Evolutionary conservation across 2,888 invertebrate species (phyloP), one percentile per base, ranked within the genome.

Genomic region (Asteroscopus sphinx): DNA sequence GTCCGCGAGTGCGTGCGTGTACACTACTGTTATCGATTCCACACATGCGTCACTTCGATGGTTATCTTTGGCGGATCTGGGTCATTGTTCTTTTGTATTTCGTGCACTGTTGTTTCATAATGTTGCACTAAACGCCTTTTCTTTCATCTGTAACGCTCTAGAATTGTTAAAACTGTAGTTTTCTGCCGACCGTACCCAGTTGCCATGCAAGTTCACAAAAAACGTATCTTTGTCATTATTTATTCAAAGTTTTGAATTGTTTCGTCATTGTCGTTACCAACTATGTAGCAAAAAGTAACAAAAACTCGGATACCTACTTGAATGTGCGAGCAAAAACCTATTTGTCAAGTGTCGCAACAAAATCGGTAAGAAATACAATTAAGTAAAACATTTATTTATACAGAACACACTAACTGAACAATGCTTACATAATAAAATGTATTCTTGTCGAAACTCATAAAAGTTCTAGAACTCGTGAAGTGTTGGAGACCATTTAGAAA

Each of bases 41-140:
- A 90, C 89, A 88, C 88, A 91, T 92, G 91, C 91, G 93, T 92
- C 92, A 93, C 88, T 83, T 88, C 91, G 90, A 92, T 92, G 86
- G 88, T 92, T 92, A 93, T 93, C 93, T 90, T 87, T 85, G 81
- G 80, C 84, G 85, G 89, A 94, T 93, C 91, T 94, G 88, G 93
- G 94, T 94, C 94, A 93, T 92, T 93, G 92, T 92, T 94, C 91
- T 90, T 92, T 93, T 89, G 86, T 90, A 86, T 85, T 88, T 89
- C 81, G 79, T 82, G 75, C 82, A 66, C 53, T 73, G 66, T 60
- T 61, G 77, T 83, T 85, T 82, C 80, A 85, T 82, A 81, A 82
- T 68, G 76, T 77, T 82, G 76, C 72, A 74, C 69, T 68, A 54
- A 77, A 77, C 66, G 55, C 48, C 40, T 68, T 73, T 68, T 76